Conservation (phyloP, 2,888 invertebrate species). For the Maniola hyperantus region DNA sequence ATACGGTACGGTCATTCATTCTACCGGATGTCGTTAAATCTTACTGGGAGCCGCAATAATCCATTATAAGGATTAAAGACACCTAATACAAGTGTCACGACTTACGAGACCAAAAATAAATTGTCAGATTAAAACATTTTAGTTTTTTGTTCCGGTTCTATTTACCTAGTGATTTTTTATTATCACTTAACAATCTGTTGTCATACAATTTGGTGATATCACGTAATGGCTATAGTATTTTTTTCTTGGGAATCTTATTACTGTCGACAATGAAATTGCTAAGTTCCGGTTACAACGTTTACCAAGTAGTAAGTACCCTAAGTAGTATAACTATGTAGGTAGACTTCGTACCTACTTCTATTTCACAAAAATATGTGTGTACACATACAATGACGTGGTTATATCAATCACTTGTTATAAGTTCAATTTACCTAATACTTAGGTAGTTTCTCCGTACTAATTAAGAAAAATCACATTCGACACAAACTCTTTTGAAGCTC, state of each 20-base stretch:
- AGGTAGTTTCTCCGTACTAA: conserved; percentile 14
- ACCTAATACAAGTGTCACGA: not conserved
- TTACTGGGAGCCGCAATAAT: not conserved
- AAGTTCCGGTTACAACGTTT: conserved; percentile 68
- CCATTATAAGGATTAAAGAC: not conserved
- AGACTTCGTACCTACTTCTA: not conserved
- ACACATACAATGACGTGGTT: conserved; percentile 1
- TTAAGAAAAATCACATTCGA: too few relatives aligned
- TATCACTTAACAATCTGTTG: not conserved
- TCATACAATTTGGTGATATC: conserved; percentile 19
- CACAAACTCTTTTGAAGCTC: too few relatives aligned
- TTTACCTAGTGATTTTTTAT: not conserved
- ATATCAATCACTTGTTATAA: too few relatives aligned
- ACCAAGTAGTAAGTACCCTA: not conserved
- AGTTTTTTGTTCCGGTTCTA: conserved; percentile 9
- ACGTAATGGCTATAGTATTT: conserved; percentile 44
- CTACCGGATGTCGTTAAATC: conserved; percentile 3
- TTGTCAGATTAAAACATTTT: not conserved
- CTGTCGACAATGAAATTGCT: conserved; percentile 66
- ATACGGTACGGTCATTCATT: not conserved
- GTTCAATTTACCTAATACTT: not conserved
- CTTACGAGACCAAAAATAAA: not conserved
- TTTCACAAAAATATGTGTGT: conserved; percentile 7
- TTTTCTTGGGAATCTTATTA: conserved; percentile 53
- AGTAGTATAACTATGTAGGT: not conserved